These are phyloP conservation scores for Leptodactylus fuscus DNA, from an alignment of 2,113 vertebrate species.

Conservation along the genomic window DNA sequence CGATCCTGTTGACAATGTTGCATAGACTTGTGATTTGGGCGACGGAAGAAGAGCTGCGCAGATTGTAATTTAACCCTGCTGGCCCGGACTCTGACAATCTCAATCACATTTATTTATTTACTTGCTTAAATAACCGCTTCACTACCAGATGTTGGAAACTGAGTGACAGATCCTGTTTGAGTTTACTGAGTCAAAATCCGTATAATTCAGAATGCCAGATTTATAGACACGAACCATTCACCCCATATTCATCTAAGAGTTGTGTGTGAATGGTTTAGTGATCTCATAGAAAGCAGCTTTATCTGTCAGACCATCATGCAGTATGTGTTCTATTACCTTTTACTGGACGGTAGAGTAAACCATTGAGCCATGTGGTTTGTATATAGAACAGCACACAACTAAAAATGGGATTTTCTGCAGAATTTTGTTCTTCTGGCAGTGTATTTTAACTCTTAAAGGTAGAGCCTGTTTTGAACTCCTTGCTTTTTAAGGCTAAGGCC, in stretches of 20 bases:
- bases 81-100: not conserved
- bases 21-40: conserved; percentile 19
- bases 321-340: too few relatives aligned
- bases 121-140: not conserved
- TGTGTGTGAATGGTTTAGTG: too few relatives aligned
- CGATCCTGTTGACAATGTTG: conserved; percentile 31
- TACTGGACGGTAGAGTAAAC: too few relatives aligned
- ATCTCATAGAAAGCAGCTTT: too few relatives aligned
- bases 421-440: too few relatives aligned
- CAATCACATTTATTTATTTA: not conserved
- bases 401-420: too few relatives aligned
- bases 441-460: too few relatives aligned
- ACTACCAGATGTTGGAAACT: not conserved
- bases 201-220: not conserved
- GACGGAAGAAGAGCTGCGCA: not conserved
- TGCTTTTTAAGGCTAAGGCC: too few relatives aligned
- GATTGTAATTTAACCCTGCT: conserved; percentile 23
- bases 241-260: not conserved
- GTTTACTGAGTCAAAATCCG: not conserved
- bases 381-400: too few relatives aligned
- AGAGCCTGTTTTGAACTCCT: too few relatives aligned
- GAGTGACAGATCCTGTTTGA: not conserved
- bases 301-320: too few relatives aligned
- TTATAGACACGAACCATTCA: not conserved
- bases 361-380: too few relatives aligned